Evolutionary conservation across 2,888 invertebrate species (phyloP).

Genomic region (Altica lythri): DNA sequence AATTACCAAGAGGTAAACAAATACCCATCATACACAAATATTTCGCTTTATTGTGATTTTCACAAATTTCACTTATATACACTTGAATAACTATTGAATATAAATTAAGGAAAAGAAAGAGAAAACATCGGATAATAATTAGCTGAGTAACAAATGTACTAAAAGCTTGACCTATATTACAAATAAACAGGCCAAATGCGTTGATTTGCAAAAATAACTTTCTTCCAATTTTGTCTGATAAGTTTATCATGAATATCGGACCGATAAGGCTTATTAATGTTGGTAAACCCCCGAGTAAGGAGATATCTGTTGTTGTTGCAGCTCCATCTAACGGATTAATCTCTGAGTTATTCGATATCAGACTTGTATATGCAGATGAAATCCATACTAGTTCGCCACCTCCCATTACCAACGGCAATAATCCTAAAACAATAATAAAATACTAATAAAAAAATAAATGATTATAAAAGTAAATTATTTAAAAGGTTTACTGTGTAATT

Average conservation of each 20-base stretch:
- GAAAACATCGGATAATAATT: background rate
- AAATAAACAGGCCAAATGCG: background rate
- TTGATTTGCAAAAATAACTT: background rate
- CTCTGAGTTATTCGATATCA: slow-evolving; percentile 1
- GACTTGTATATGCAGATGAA: slow-evolving; percentile 1
- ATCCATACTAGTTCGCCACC: slow-evolving; percentile 4
- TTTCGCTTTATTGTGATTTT: background rate
- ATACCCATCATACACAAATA: slow-evolving; percentile 6
- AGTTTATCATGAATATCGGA: background rate
- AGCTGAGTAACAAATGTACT: background rate
- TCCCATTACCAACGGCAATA: background rate
- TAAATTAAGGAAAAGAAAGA: background rate
- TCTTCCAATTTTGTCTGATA: slow-evolving; percentile 7
- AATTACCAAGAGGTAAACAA: background rate
- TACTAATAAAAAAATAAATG: background rate
- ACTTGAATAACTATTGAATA: background rate
- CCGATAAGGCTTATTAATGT: background rate
- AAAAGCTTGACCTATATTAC: slow-evolving; percentile 1
- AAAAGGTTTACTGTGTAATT: background rate
- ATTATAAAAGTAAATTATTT: background rate
- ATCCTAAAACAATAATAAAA: slow-evolving; percentile 1
- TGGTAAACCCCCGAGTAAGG: slow-evolving; percentile 1
- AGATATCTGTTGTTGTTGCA: background rate
- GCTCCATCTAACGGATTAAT: background rate
- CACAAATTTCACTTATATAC: slow-evolving; percentile 7